Evolutionary conservation across 1,140 invertebrate species (phyloP).

Genomic region (Temnothorax curvispinosus): DNA sequence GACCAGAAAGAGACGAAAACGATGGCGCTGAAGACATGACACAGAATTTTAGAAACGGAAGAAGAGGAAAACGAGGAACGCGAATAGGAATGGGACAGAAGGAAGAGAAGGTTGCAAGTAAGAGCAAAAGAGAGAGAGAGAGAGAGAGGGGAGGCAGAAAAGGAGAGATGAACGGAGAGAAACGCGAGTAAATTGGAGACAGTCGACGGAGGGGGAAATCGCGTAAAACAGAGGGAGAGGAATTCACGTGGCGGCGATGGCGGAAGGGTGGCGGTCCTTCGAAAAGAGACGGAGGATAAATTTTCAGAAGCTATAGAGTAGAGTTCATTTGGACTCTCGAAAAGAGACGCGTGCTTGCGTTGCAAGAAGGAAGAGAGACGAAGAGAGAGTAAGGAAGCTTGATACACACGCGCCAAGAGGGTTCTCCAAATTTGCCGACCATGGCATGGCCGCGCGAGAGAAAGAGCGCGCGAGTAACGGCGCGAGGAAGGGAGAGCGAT

Average conservation of each 20-base stretch:
- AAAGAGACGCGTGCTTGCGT: constrained; percentile 60
- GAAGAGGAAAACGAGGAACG: neutral
- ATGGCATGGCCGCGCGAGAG: constrained; percentile 11
- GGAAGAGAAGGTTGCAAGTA: neutral
- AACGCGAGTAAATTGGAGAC: constrained; percentile 41
- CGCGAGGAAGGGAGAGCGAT: constrained; percentile 51
- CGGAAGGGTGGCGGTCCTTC: constrained; percentile 14
- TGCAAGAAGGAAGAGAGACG: constrained; percentile 51
- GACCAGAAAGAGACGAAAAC: constrained; percentile 8
- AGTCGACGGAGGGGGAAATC: neutral
- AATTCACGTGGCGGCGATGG: constrained; percentile 11
- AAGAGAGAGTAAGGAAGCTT: constrained; percentile 14
- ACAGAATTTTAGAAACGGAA: constrained; percentile 32
- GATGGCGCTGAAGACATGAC: constrained; percentile 5
- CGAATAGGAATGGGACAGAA: neutral
- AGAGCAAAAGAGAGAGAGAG: neutral
- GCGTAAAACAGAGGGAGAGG: constrained; percentile 37
- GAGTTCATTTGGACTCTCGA: neutral
- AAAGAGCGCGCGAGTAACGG: constrained; percentile 35
- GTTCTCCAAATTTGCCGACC: constrained; percentile 41
- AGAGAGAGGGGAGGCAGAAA: neutral
- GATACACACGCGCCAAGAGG: constrained; percentile 4
- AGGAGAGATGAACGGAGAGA: constrained; percentile 20
- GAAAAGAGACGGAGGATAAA: constrained; percentile 2
- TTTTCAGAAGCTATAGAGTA: constrained; percentile 17